Evolutionary conservation across 1,140 invertebrate genomes (phyloP), one percentile per base, ranked within the genome.

Genomic region (Berghia stephanieae): DNA sequence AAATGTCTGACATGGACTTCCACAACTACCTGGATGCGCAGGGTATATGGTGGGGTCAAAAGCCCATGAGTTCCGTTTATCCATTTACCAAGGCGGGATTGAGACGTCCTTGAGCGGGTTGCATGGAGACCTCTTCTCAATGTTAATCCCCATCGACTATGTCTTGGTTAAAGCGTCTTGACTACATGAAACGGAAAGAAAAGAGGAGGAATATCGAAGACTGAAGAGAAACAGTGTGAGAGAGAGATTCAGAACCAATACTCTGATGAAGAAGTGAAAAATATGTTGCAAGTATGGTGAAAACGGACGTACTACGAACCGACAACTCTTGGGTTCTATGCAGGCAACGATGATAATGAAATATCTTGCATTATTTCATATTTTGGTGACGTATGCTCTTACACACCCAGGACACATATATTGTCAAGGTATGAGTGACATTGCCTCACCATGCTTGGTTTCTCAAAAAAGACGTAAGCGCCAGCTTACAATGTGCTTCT

Each of bases 341-440:
- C 95, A 36, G 96, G 97, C 31, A 95, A 94, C 84, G 96, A 98
- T 89, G 96, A 98, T 89, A 99, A 98, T 78, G 94, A 96, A 89
- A 98, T 98, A 86, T 60, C 94, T 94, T 21, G 94, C 94, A 57
- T 91, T 99, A 8, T 98, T 98, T 85, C 97, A 98, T 87, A 96
- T 99, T 86, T 90, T 99, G 24, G 98, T 96, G 49, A 99, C 97
- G 86, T 98, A 96, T 90, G 95, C 97, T 16, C 89, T 99, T 34
- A 97, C 98, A 90, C 96, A 98, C 90, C 96, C 96, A 0, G 93
- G 94, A 78, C 95, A 97, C 2, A 96, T 95, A 80, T 99, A 99
- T 87, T 98, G 96, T 88, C 97, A 99, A 90, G 97, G 96, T 63
- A 99, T 99, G 97, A 97, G 96, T 80, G 97, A 99, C 88, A 91